Evolutionary conservation across 1,140 invertebrate species (phyloP).

Genomic region (Aphidius ervi): DNA sequence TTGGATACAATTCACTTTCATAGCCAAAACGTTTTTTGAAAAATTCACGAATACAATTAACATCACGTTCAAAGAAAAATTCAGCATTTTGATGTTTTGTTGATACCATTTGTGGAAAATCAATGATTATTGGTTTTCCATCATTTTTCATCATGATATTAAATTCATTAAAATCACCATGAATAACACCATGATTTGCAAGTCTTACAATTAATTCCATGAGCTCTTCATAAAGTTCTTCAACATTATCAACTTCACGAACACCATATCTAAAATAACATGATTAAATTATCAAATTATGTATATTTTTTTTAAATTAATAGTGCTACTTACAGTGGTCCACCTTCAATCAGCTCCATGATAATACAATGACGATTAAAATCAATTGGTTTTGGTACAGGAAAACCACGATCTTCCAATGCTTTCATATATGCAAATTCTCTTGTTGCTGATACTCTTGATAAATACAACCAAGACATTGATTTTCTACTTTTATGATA

Average conservation of each 20-base stretch:
- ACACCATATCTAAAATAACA: conserved; percentile 70
- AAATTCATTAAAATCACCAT: conserved; percentile 99
- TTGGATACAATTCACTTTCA: conserved; percentile 84
- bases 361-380: conserved; percentile 94
- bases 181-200: conserved; percentile 93
- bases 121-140: conserved; percentile 84
- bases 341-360: conserved; percentile 87
- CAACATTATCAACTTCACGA: conserved; percentile 71
- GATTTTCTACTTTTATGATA: conserved; percentile 89
- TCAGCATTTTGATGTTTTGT: conserved; percentile 89
- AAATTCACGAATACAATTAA: conserved; percentile 87
- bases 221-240: conserved; percentile 84
- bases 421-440: conserved; percentile 99
- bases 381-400: conserved; percentile 92
- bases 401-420: conserved; percentile 84
- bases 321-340: conserved; percentile 58
- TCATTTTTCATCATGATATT: conserved; percentile 88
- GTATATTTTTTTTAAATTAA: background rate
- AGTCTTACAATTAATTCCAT: conserved; percentile 92
- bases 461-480: conserved; percentile 96
- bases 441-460: conserved; percentile 91
- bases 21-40: conserved; percentile 89
- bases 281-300: conserved; percentile 1
- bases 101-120: conserved; percentile 99
- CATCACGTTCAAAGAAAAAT: conserved; percentile 94